phyloP scores from a whole-genome alignment of 2,113 vertebrate species.

The Notothenia rossii region DNA sequence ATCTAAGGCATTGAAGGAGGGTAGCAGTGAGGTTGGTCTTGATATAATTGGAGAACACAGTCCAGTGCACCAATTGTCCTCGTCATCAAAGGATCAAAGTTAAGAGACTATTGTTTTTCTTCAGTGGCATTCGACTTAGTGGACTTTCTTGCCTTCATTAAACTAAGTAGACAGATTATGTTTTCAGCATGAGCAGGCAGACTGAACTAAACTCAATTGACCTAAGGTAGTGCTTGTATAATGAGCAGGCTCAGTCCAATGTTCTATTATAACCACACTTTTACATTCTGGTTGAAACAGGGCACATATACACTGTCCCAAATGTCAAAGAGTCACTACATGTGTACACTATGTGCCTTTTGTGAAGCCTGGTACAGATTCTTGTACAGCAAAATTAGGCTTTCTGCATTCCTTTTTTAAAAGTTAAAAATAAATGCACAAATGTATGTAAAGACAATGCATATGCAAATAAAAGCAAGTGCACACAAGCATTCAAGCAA shows the following conservation, averaged over 20 bases:
- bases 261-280: background rate
- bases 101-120: constrained; percentile 32
- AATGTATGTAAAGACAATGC: background rate
- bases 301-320: background rate
- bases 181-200: constrained; percentile 60
- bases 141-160: constrained; percentile 44
- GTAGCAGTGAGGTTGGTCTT: constrained; percentile 1
- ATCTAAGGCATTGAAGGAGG: constrained; percentile 18
- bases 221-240: constrained; percentile 23
- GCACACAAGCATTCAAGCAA: background rate
- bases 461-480: background rate
- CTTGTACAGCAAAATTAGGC: background rate
- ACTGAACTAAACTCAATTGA: constrained; percentile 16
- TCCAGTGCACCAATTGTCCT: constrained; percentile 47
- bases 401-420: background rate
- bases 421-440: background rate
- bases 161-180: constrained; percentile 20
- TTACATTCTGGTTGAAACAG: constrained; percentile 2
- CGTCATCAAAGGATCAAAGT: constrained; percentile 35
- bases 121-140: constrained; percentile 19
- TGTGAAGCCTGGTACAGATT: background rate
- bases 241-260: constrained; percentile 21
- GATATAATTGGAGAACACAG: constrained; percentile 54
- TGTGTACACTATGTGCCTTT: background rate
- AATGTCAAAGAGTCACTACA: background rate